A percentile compares a stretch with the other conserved stretches of the same genome.
Evolutionary conservation across 2,797 vertebrate species (phyloP).

Genomic region (Muscicapa comitata): DNA sequence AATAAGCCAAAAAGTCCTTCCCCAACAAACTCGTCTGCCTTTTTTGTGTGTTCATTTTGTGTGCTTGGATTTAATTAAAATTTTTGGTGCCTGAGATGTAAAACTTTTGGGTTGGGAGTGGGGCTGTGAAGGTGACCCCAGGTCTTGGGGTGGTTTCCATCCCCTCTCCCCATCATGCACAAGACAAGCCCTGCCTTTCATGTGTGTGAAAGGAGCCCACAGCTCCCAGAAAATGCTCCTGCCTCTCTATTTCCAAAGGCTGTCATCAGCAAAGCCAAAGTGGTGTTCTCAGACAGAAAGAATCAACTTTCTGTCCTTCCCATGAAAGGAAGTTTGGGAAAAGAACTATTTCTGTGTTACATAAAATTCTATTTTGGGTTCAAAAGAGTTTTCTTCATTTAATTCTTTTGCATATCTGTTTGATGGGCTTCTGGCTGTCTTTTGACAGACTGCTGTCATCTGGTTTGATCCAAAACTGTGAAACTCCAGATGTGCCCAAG

Average conservation of each 20-base stretch:
- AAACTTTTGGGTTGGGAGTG: neutral
- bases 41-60: neutral
- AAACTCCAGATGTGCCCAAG: constrained; percentile 64
- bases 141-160: neutral
- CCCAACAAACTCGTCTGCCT: neutral
- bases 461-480: constrained; percentile 59
- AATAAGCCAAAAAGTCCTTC: neutral
- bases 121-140: neutral
- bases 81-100: neutral
- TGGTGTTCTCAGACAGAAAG: constrained; percentile 32
- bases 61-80: neutral
- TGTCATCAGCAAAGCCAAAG: neutral
- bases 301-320: constrained; percentile 42
- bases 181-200: neutral
- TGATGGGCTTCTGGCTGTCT: constrained; percentile 60
- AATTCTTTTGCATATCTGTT: constrained; percentile 47
- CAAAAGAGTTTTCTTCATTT: constrained; percentile 43
- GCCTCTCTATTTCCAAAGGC: neutral
- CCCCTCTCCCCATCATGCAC: neutral
- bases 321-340: constrained; percentile 30
- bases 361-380: constrained; percentile 53
- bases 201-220: neutral
- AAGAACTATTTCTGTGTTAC: constrained; percentile 42
- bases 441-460: constrained; percentile 66
- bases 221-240: neutral